These are phyloP conservation scores for Macaria notata DNA, from an alignment of 2,888 invertebrate species.

Conservation along the genomic window DNA sequence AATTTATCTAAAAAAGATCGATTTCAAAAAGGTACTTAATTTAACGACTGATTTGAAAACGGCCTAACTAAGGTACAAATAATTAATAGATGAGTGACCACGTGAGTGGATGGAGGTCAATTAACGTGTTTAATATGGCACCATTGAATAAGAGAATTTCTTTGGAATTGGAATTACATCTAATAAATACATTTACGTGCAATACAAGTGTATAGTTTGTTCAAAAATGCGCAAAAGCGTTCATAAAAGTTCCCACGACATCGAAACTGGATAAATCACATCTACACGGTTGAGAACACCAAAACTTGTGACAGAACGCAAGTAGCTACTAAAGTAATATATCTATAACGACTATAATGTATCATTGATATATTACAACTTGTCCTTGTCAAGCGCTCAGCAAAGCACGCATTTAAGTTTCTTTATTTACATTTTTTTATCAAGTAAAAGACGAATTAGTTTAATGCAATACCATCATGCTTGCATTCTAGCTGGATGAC, in stretches of 20 bases:
- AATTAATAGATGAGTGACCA: conserved; percentile 7
- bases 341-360: conserved; percentile 12
- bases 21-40: conserved; percentile 6
- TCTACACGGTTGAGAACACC: conserved; percentile 58
- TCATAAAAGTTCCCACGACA: conserved; percentile 73
- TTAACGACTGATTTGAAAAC: conserved; percentile 1
- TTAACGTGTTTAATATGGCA: conserved; percentile 14
- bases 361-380: conserved; percentile 4
- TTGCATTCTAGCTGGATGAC: too few relatives aligned
- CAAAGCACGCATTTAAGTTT: conserved; percentile 11
- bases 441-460: too few relatives aligned
- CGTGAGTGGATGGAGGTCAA: conserved; percentile 12
- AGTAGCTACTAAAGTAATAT: conserved; percentile 23
- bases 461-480: too few relatives aligned
- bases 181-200: conserved; percentile 40
- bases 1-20: conserved; percentile 1
- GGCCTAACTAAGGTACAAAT: neutral
- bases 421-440: too few relatives aligned
- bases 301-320: conserved; percentile 39
- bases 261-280: conserved; percentile 68
- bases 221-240: conserved; percentile 77
- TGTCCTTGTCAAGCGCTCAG: conserved; percentile 18
- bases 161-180: conserved; percentile 16
- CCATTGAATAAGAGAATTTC: conserved; percentile 27
- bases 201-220: conserved; percentile 44